Evolutionary conservation across 2,888 invertebrate genomes (phyloP), one percentile per base, ranked within the genome.

Genomic region (Trypoxylon attenuatum): DNA sequence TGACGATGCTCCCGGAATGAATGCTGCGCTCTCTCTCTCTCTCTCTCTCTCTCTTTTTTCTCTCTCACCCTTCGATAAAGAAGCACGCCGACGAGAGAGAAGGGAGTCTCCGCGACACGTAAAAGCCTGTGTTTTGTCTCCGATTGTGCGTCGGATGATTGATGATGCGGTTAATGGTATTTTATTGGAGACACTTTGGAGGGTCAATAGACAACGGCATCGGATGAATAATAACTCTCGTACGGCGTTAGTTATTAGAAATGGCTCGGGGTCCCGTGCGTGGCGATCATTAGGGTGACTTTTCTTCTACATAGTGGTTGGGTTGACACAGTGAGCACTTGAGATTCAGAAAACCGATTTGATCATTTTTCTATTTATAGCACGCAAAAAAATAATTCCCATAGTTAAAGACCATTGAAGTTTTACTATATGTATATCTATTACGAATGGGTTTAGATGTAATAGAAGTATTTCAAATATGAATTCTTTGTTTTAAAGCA

Each of bases 151-250:
- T 72, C 53, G n/a, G 78, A 78, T 81, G 81, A 81, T 81, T 80
- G 79, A 81, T 81, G 81, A 80, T 74, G 77, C 77, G 78, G 80
- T 81, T 81, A 81, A 81, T 81, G 79, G 75, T 73, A 78, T 81
- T 81, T 81, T 80, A 81, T 81, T 81, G 77, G 78, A 77, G 77
- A 81, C 79, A 81, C 78, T 79, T 76, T 52, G 72, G 76, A 73
- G 79, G 79, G 79, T 73, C 78, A 70, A 76, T 77, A 78, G 71
- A 79, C 79, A 79, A 79, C 73, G 59, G 62, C 52, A 45, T 49
- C 49, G 68, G 74, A 81, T 81, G 81, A 81, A 81, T 79, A 80
- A 81, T 79, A 81, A 71, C 76, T 77, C 75, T 69, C 65, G 69
- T 66, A 71, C 71, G 71, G 56, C 71, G 71, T 69, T 73, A 76